phyloP scores from a whole-genome alignment of 2,797 vertebrate species.

The Lacerta viridis region DNA sequence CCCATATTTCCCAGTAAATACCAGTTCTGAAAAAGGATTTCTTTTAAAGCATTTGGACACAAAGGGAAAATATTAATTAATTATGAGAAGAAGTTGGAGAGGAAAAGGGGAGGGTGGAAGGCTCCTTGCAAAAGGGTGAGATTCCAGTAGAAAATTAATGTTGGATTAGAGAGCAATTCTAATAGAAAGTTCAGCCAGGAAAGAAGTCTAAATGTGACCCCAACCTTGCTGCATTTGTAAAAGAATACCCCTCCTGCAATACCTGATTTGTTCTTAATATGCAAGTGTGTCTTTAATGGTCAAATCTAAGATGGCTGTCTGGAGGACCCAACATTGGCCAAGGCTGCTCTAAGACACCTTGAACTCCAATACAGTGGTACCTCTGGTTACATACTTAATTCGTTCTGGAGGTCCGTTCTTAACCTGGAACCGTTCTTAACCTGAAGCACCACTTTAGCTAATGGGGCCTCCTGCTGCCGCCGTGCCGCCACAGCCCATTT shows the following conservation, averaged over 20 bases:
- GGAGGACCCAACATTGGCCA: too few relatives aligned
- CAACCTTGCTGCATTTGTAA: neutral
- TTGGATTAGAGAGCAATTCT: too few relatives aligned
- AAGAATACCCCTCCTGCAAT: neutral
- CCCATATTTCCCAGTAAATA: neutral
- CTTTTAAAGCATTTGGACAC: neutral
- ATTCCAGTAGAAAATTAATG: neutral
- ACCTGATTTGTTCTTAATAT: neutral
- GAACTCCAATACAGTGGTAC: neutral
- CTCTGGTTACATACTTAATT: too few relatives aligned
- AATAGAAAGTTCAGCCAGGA: neutral
- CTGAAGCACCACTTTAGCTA: too few relatives aligned
- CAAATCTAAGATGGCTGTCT: too few relatives aligned
- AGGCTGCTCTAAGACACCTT: neutral
- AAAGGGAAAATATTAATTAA: neutral
- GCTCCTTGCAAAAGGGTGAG: neutral
- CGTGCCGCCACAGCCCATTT: too few relatives aligned
- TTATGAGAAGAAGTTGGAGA: neutral
- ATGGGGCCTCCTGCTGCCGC: too few relatives aligned
- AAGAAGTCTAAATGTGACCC: neutral
- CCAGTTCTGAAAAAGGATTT: neutral
- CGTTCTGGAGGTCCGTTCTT: too few relatives aligned
- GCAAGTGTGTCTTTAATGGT: neutral
- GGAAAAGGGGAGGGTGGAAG: neutral
- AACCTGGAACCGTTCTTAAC: too few relatives aligned